A percentile compares a stretch with the other conserved stretches of the same genome.
phyloP scores from a whole-genome alignment of 2,888 invertebrate genomes.

The Pantelozetes paolii region DNA sequence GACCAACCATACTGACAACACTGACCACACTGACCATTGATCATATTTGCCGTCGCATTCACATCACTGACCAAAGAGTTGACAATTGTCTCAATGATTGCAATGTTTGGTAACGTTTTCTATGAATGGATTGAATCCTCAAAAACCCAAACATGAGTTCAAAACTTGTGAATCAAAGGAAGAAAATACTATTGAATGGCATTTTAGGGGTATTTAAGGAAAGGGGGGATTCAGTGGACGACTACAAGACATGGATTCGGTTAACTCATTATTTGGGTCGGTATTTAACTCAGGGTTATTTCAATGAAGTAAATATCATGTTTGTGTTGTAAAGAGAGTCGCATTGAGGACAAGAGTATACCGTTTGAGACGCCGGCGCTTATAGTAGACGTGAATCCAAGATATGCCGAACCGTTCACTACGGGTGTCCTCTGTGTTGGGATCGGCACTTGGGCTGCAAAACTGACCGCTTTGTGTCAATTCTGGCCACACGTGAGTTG shows the following conservation, averaged over 20 bases:
- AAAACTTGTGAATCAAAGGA: too few relatives aligned
- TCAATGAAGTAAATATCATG: neutral
- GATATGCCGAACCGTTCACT: neutral
- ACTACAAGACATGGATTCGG: slow-evolving; percentile 29
- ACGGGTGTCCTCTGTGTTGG: slow-evolving; percentile 15
- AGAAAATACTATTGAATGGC: slow-evolving; percentile 10
- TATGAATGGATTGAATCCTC: neutral
- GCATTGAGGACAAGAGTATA: too few relatives aligned
- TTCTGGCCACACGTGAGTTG: slow-evolving; percentile 8
- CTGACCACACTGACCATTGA: too few relatives aligned
- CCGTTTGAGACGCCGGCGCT: neutral
- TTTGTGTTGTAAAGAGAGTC: neutral
- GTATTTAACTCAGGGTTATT: neutral
- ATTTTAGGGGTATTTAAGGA: slow-evolving; percentile 9
- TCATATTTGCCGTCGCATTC: too few relatives aligned
- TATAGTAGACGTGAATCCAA: neutral
- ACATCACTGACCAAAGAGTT: too few relatives aligned
- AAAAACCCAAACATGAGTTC: slow-evolving; percentile 5
- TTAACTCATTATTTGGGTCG: neutral
- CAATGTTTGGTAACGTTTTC: neutral
- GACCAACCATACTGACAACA: too few relatives aligned
- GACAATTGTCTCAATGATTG: too few relatives aligned
- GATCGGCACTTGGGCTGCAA: neutral
- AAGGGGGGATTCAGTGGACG: neutral
- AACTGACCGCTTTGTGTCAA: neutral